Percentiles rank a stretch among this genome's conserved stretches.
Conservation (phyloP, 1,140 invertebrate genomes). For the Drosophila varians region DNA sequence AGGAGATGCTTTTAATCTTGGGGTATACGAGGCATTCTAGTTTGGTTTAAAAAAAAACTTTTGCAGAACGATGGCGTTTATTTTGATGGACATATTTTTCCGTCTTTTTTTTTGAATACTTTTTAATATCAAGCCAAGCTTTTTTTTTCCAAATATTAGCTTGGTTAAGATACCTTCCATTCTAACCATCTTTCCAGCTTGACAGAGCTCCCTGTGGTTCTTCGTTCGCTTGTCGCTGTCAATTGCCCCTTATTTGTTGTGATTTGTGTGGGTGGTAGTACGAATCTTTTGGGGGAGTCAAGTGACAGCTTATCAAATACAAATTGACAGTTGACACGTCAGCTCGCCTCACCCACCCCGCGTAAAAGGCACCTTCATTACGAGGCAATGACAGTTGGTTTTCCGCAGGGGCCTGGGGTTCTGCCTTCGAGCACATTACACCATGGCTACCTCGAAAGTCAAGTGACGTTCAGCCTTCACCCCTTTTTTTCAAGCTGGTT, state of each 20-base stretch:
- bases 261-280: constrained; percentile 51
- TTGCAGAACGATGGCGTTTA: too few species aligned
- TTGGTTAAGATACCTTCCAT: background rate
- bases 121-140: too few species aligned
- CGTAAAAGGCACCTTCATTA: constrained; percentile 10
- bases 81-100: too few species aligned
- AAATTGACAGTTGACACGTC: constrained; percentile 79
- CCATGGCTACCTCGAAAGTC: constrained; percentile 11
- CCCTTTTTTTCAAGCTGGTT: constrained; percentile 19
- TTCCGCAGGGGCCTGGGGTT: background rate
- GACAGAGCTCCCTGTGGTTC: constrained; percentile 16
- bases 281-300: constrained; percentile 19
- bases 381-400: constrained; percentile 37
- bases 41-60: too few species aligned
- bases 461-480: constrained; percentile 11
- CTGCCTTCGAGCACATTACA: background rate
- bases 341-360: constrained; percentile 15
- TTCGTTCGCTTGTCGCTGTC: constrained; percentile 67
- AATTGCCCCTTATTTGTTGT: constrained; percentile 78
- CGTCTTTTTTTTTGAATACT: too few species aligned
- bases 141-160: too few species aligned
- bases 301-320: constrained; percentile 63
- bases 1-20: background rate
- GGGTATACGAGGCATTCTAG: background rate
- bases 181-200: background rate